Base-by-base conservation (phyloP, 2,113 vertebrate species). In the Genyomyrus donnyi region DNA sequence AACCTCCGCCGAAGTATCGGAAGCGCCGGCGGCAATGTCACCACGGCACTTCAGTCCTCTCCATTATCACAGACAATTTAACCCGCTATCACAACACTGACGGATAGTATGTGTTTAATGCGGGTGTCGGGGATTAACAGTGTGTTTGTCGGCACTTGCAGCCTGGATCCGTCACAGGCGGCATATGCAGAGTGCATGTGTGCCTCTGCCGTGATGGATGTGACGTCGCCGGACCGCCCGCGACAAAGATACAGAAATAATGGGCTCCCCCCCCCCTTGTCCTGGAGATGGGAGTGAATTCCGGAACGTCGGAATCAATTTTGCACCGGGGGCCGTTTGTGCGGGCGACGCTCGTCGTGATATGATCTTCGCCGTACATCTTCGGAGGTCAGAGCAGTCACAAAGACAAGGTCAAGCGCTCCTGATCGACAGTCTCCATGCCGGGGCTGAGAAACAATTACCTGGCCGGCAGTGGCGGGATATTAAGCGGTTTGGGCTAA, bases 301-400 rank as follows among this genome's bases (percentile, higher is more conserved):
- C 87, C 15, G 21, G 74, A 90, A 90, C 87, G 90, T 91, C 92
- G 90, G 90, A 93, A 93, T 93, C 93, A 90, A 92, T 93, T 80
- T 93, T 93, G 91, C 87, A 84, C 91, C 89, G 56, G 88, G 89
- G 89, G 84, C 87, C 62, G 84, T 91, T 91, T 91, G 91, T 88
- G 91, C 46, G 89, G 90, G 89, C 91, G 92, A 92, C 91, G 90
- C 90, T 93, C 90, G 92, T 91, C 91, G 83, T 86, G 92, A 93
- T 93, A 93, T 92, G 89, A 93, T 93, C 93, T 93, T 91, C 90
- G 91, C 89, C 89, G 89, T 92, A 92, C 87, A 89, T 92, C 70
- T 93, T 92, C 87, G 90, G 91, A 93, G 93, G 92, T 93, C 92
- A 92, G 91, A 90, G 86, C 91, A 92, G 90, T 91, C 92, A 93